phyloP scores from a whole-genome alignment of 2,888 invertebrate genomes.

The Limnephilus rhombicus region DNA sequence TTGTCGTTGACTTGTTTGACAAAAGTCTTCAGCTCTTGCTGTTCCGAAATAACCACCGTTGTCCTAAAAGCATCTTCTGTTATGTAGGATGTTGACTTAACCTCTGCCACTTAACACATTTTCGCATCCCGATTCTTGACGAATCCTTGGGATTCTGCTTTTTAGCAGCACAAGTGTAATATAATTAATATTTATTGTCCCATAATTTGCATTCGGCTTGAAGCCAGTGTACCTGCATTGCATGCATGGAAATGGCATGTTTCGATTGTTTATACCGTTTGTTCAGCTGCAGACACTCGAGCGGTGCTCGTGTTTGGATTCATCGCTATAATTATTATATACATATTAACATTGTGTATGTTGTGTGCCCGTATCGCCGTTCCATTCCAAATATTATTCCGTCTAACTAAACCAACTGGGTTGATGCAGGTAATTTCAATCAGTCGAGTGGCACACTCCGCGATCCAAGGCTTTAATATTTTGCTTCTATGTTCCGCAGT shows the following conservation, averaged over 20 bases:
- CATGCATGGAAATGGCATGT: background rate
- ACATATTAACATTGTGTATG: background rate
- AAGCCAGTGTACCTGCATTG: background rate
- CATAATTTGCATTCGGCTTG: background rate
- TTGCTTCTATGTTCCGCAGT: background rate
- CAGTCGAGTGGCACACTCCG: slow-evolving; percentile 19
- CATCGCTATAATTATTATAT: background rate
- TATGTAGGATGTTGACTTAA: background rate
- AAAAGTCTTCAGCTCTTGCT: background rate
- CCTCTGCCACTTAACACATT: background rate
- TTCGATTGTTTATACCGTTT: background rate
- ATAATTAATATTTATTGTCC: background rate
- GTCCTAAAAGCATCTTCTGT: background rate
- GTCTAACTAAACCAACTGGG: background rate
- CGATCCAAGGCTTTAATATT: slow-evolving; percentile 6
- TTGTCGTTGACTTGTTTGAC: slow-evolving; percentile 8
- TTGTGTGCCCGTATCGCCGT: slow-evolving; percentile 1
- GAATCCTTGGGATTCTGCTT: background rate
- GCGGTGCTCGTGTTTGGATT: background rate
- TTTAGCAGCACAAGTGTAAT: background rate
- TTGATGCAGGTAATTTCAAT: slow-evolving; percentile 7
- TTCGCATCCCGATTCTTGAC: background rate
- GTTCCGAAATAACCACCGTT: background rate
- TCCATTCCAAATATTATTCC: slow-evolving; percentile 8
- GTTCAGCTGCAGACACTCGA: background rate